Base-by-base conservation (phyloP, 2,888 invertebrate genomes). In the Polydrusus cervinus region DNA sequence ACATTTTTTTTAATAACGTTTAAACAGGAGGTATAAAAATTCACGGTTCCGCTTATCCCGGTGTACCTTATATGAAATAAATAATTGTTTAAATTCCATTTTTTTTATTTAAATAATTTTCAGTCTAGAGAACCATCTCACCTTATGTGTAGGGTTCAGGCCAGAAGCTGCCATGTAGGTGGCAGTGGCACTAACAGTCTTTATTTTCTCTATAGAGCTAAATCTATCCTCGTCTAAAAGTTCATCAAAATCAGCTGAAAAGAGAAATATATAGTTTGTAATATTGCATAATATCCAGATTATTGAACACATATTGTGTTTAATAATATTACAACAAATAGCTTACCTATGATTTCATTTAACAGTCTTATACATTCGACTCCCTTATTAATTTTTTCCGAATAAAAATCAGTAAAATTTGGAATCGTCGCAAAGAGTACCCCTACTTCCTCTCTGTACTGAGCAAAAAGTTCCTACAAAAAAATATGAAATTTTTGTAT, bases 401-500 rank as follows among this genome's bases (percentile, higher is more conserved):
- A 97, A 89, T 99, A 99, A 88, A 99, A 99, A 87, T 98, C 97
- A 78, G 97, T 95, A 87, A 98, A 99, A 89, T 98, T 98, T 3
- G 98, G 96, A 81, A 99, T 98, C 69, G 97, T 97, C 9, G 98
- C 98, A 88, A 99, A 99, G 93, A 98, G 94, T 1, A 99, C 97
- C 51, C 97, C 97, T 8, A 95, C 96, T 86, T 94, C 93, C 79
- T 94, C 93, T 71, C 95, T 93, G 80, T 94, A 93, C 84, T 95
- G 94, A 0, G 95, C 94, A 85, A 94, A 95, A 75, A 95, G 87
- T 86, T 95, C 94, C 94, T 95, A 71, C 38, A 80, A 79, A 71
- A 40, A n/a, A n/a, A n/a, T n/a, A n/a, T n/a, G n/a, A n/a, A n/a
- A n/a, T n/a, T n/a, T n/a, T n/a, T n/a, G n/a, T n/a, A n/a, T n/a